Evolutionary conservation across 2,113 vertebrate genomes (phyloP), one percentile per base, ranked within the genome.

Genomic region (Aegotheles bennettii): DNA sequence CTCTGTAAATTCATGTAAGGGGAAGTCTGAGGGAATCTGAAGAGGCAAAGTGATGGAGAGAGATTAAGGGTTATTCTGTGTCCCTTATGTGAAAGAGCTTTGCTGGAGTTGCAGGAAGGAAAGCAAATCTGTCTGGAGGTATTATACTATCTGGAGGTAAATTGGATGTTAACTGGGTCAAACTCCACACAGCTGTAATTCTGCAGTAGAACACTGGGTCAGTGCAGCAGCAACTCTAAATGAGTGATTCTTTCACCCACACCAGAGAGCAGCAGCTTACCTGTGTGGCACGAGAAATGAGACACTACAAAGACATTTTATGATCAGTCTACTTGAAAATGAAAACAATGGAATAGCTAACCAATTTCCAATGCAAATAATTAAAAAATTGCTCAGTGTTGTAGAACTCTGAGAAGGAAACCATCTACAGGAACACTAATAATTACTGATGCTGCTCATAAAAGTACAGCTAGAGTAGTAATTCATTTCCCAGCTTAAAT

Each of bases 171-270:
- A 96, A 84, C 43, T 85, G 48, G n/a, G 28, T 94, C 64, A 89
- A 78, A 82, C 17, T 92, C 68, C 40, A 60, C 43, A 36, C 29
- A 81, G 85, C 60, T 86, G 56, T 78, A 78, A 68, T 43, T 91
- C 50, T 86, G 61, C 47, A 5, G 5, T 53, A 48, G 71, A 28
- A 64, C 56, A 94, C 91, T 29, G 70, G 59, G 59, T 84, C 76
- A 88, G 87, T 40, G 7, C 65, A 35, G 53, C 35, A 28, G 71
- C 0, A 0, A 45, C 86, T 84, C 71, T 13, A 35, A 94, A 81
- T 54, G 54, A 85, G 68, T 93, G 95, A 90, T 94, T 94, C 81
- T 81, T 89, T 94, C 85, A 79, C 96, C 69, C 73, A 24, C 47
- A 80, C 45, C 67, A 43, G 11, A 79, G 60, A 95, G 86, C 56